Conservation (phyloP, 2,888 invertebrate genomes). For the Lucinisca nassula region DNA sequence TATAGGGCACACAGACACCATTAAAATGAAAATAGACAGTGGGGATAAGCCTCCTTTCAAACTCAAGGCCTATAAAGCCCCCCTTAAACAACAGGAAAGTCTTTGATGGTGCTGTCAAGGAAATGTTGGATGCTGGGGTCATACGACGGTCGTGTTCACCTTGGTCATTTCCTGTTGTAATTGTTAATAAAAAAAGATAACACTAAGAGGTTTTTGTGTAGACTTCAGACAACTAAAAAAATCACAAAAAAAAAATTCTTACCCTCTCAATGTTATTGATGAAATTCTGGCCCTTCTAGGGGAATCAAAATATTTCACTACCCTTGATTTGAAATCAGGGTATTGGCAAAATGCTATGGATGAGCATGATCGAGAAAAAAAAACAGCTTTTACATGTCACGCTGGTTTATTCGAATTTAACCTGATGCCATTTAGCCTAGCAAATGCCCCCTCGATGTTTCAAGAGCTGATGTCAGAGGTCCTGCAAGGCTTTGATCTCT, state of each 20-base stretch:
- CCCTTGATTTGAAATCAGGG: conserved; percentile 35
- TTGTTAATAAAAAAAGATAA: conserved; percentile 36
- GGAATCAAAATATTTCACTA: conserved; percentile 35
- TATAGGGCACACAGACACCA: conserved; percentile 21
- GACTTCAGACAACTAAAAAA: conserved; percentile 20
- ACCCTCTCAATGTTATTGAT: conserved; percentile 50
- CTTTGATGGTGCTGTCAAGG: conserved; percentile 15
- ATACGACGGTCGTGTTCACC: not conserved
- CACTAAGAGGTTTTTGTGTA: conserved; percentile 29
- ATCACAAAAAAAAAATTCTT: conserved; percentile 12
- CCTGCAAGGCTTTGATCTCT: conserved; percentile 40
- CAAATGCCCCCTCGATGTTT: conserved; percentile 27
- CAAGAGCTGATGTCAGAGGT: conserved; percentile 41
- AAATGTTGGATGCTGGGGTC: conserved; percentile 41
- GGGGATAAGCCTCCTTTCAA: conserved; percentile 27
- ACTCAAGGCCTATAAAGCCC: conserved; percentile 24
- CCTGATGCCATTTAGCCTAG: conserved; percentile 44
- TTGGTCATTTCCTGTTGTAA: conserved; percentile 8
- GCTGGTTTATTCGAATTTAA: conserved; percentile 52
- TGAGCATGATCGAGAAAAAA: conserved; percentile 40
- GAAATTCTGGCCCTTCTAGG: conserved; percentile 35
- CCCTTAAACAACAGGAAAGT: conserved; percentile 26
- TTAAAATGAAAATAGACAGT: conserved; percentile 34
- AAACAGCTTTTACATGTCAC: conserved; percentile 52
- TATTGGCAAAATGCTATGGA: conserved; percentile 45